phyloP scores from a whole-genome alignment of 2,797 vertebrate genomes.

The Lerista edwardsae region DNA sequence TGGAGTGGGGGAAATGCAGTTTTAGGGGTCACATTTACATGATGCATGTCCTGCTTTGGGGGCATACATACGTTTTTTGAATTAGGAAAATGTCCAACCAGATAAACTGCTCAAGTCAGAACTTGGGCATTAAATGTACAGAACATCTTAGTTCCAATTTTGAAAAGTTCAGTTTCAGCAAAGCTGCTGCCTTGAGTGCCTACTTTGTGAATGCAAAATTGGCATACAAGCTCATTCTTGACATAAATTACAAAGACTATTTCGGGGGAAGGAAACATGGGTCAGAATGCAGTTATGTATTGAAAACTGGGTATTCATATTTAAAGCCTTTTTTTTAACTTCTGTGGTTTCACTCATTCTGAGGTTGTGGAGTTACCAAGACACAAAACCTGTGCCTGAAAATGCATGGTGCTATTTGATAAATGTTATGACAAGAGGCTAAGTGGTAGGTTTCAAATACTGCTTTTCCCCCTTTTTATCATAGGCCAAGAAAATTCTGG shows the following conservation, averaged over 20 bases:
- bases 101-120: background rate
- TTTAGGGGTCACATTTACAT: background rate
- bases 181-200: background rate
- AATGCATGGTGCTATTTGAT: background rate
- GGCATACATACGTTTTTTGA: background rate
- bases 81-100: background rate
- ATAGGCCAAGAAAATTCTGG: conserved; percentile 88
- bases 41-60: background rate
- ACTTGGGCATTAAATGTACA: background rate
- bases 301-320: background rate
- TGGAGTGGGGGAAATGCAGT: background rate
- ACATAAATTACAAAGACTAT: background rate
- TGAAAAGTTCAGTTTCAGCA: background rate
- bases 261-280: background rate
- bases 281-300: background rate
- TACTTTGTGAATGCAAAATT: background rate
- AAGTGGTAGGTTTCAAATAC: background rate
- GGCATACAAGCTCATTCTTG: background rate
- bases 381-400: background rate
- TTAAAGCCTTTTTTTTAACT: too few species aligned
- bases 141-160: background rate
- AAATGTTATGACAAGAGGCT: background rate
- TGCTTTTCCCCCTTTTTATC: conserved; percentile 39
- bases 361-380: background rate
- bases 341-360: background rate